Evolutionary conservation across 1,140 invertebrate genomes (phyloP).

Genomic region (Apis laboriosa): DNA sequence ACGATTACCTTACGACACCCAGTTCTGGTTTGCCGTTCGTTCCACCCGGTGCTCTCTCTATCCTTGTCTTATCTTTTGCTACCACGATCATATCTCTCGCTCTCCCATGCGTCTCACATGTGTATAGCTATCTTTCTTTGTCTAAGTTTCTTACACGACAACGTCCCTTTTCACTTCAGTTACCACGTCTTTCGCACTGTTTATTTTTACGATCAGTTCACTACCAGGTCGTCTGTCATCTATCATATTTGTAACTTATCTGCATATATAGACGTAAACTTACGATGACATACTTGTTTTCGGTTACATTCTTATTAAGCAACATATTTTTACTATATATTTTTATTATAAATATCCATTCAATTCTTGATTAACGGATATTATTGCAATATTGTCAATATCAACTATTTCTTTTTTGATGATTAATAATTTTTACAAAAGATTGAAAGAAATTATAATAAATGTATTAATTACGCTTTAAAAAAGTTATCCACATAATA

Average conservation of each 20-base stretch:
- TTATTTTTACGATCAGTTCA: conserved; percentile 39
- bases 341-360: not conserved
- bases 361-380: not conserved
- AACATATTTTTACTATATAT: not conserved
- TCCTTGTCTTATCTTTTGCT: conserved; percentile 21
- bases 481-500: no score
- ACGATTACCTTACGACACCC: conserved; percentile 55
- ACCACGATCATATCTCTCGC: conserved; percentile 13
- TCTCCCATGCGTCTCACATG: conserved; percentile 17
- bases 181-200: conserved; percentile 24
- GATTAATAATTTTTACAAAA: no score
- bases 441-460: no score
- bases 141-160: conserved; percentile 4
- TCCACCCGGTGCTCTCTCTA: conserved; percentile 45
- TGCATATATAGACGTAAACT: not conserved
- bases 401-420: not conserved
- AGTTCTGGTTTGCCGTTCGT: conserved; percentile 51
- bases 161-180: conserved; percentile 7
- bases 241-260: not conserved
- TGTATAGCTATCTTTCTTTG: conserved; percentile 8
- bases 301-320: not conserved
- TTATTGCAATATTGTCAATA: not conserved
- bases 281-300: not conserved
- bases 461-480: no score
- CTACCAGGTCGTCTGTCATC: conserved; percentile 24